phyloP scores from a whole-genome alignment of 1,140 invertebrate genomes.

The Pemphigus obesinymphae region DNA sequence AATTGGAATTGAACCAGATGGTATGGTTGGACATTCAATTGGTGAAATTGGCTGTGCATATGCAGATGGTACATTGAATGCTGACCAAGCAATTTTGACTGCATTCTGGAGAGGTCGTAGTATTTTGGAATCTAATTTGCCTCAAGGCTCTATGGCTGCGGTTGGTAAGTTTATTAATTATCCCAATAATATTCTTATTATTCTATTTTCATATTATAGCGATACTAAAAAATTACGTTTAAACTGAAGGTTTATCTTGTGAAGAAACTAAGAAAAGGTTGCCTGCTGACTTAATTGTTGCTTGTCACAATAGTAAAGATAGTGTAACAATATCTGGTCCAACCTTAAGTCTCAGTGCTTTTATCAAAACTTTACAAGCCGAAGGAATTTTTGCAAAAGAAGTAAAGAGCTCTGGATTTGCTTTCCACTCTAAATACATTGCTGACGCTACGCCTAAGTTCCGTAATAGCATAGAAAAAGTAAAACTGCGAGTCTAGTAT shows the following conservation, averaged over 20 bases:
- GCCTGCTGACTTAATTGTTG: slow-evolving; percentile 72
- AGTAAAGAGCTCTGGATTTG: slow-evolving; percentile 75
- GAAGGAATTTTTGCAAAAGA: slow-evolving; percentile 82
- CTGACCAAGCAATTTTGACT: slow-evolving; percentile 85
- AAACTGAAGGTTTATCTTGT: slow-evolving; percentile 84
- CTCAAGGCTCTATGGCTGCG: slow-evolving; percentile 53
- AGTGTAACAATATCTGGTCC: slow-evolving; percentile 92
- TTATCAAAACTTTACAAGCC: slow-evolving; percentile 69
- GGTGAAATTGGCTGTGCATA: slow-evolving; percentile 94
- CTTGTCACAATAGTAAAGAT: slow-evolving; percentile 89
- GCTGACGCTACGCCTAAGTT: slow-evolving; percentile 75
- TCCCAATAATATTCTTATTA: background rate
- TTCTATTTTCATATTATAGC: background rate
- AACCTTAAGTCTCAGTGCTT: slow-evolving; percentile 61
- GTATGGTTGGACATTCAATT: slow-evolving; percentile 92
- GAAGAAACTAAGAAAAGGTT: slow-evolving; percentile 71
- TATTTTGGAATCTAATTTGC: slow-evolving; percentile 72
- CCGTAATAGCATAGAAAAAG: slow-evolving; percentile 66
- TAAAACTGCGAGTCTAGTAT: slow-evolving; percentile 44
- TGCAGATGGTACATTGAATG: slow-evolving; percentile 88
- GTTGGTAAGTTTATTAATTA: slow-evolving; percentile 56
- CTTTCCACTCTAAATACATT: slow-evolving; percentile 95
- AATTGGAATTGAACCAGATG: slow-evolving; percentile 79
- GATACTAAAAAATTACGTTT: slow-evolving; percentile 47
- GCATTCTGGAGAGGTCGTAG: slow-evolving; percentile 88